Evolutionary conservation across 2,888 invertebrate genomes (phyloP).

Genomic region (Nomada flava): DNA sequence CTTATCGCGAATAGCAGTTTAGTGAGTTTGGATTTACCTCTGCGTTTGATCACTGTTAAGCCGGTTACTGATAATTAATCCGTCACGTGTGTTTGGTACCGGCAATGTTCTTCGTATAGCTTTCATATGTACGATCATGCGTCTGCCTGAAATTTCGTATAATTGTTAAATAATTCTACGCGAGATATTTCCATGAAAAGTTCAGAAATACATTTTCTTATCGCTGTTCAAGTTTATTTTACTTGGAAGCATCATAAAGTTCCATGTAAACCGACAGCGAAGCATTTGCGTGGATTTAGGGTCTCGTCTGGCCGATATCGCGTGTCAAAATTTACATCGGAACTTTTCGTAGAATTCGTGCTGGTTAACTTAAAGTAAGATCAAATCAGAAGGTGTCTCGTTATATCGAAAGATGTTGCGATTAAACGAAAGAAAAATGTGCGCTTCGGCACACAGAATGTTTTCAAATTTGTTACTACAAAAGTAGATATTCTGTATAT

Average conservation of each 20-base stretch:
- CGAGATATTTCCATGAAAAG: too few species aligned
- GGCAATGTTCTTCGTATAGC: not conserved
- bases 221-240: not conserved
- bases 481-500: too few species aligned
- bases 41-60: not conserved
- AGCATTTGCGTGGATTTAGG: constrained; percentile 12
- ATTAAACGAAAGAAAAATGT: not conserved
- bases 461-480: not conserved
- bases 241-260: too few species aligned
- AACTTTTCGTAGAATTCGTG: constrained; percentile 17
- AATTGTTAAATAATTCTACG: too few species aligned
- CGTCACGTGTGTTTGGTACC: not conserved
- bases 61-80: constrained; percentile 12
- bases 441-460: not conserved
- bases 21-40: not conserved
- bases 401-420: not conserved
- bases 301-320: constrained; percentile 9
- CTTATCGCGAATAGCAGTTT: not conserved
- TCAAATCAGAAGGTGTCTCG: not conserved
- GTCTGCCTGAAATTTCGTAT: too few species aligned
- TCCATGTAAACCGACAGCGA: not conserved
- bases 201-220: not conserved
- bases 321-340: constrained; percentile 34
- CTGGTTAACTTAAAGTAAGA: constrained; percentile 17
- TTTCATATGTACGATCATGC: too few species aligned